These are phyloP conservation scores for Sipha maydis DNA, from an alignment of 2,888 invertebrate genomes.

Conservation along the genomic window DNA sequence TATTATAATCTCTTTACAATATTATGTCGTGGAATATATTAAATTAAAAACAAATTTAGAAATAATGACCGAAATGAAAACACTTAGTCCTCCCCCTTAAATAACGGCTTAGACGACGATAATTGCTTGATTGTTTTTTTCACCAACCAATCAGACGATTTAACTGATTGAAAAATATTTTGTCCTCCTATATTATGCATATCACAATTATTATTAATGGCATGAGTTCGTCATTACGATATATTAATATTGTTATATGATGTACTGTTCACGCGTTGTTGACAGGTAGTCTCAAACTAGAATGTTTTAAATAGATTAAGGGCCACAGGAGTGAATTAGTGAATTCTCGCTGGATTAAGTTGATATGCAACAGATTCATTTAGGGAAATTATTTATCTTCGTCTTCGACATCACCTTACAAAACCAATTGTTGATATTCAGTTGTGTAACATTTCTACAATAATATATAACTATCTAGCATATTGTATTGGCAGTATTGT, in stretches of 20 bases:
- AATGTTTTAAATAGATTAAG: not conserved
- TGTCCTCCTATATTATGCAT: not conserved
- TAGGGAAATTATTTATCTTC: slow-evolving; percentile 39
- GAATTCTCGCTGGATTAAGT: slow-evolving; percentile 2
- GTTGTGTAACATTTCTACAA: slow-evolving; percentile 2
- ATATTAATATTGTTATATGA: not conserved
- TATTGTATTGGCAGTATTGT: not conserved
- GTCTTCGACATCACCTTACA: not conserved
- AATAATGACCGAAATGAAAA: not conserved
- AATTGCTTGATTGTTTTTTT: not conserved
- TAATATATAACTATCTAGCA: slow-evolving; percentile 8
- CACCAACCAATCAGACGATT: not conserved
- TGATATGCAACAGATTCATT: slow-evolving; percentile 40
- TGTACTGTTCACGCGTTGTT: not conserved
- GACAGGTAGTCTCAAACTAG: not conserved
- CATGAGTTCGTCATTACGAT: not conserved
- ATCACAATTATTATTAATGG: not conserved
- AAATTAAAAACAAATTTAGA: not conserved
- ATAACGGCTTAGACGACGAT: no score
- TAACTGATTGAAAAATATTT: not conserved
- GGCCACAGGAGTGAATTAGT: not conserved
- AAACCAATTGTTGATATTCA: slow-evolving; percentile 50
- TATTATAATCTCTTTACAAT: not conserved
- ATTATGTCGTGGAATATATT: not conserved
- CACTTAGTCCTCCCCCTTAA: not conserved